Base-by-base conservation (phyloP, 2,113 vertebrate species). In the Myotis davidii region DNA sequence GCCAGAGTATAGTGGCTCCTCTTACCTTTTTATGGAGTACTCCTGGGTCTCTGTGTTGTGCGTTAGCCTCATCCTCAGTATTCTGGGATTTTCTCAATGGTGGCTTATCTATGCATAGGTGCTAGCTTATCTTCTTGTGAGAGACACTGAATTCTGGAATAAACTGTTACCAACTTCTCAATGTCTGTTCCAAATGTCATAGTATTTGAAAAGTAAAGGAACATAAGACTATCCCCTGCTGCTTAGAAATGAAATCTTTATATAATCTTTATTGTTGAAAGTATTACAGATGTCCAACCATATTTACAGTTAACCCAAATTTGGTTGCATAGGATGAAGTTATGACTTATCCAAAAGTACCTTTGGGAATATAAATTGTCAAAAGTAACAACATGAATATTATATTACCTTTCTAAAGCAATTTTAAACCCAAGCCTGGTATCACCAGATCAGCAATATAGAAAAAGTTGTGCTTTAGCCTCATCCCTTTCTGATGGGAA, bases 281-380 rank as follows among this genome's bases (percentile, higher is more conserved):
- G 42, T 42, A 42, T 42, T 42, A 42, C 7, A 42, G 42, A 42
- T 42, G 42, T 42, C 42, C 42, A 42, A 42, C 42, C 5, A 9
- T 25, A 77, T 90, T 94, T 61, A 85, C 10, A 61, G 59, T 90
- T 77, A 94, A 18, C 7, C 50, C 50, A 69, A 77, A 90, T 76
- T 70, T 67, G 48, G 59, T 29, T 61, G 34, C 17, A 37, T 45
- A 16, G 21, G 1, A 7, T 70, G 8, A 83, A 77, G 23, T 83
- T 70, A 34, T 70, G 27, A 64, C 13, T 18, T 56, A 76, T 3
- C 23, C 39, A 17, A 42, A 76, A 74, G 18, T 42, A 93, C 23
- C 32, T 54, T 85, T 37, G 42, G 54, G 8, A 56, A 74, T 74
- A 39, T 0, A 64, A 9, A 69, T 42, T 77, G 72, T 48, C 48